Evolutionary conservation across 2,797 vertebrate genomes (phyloP).

Genomic region (Peromyscus nudipes): DNA sequence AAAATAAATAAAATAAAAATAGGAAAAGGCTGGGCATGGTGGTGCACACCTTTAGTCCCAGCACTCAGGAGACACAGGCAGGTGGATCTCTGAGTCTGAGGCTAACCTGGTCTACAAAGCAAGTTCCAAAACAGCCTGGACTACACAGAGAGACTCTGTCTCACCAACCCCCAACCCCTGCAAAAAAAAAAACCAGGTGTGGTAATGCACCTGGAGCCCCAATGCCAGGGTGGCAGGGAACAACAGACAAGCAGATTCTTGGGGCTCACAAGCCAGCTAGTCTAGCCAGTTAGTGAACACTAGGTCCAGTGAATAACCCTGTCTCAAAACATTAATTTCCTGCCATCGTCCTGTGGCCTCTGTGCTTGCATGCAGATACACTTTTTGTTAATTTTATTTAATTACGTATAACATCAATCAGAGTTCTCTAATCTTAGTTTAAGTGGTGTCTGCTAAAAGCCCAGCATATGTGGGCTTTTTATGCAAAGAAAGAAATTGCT

Average conservation of each 20-base stretch:
- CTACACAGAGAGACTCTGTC: not conserved
- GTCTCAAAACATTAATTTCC: not conserved
- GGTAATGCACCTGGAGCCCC: not conserved
- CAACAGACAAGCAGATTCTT: not conserved
- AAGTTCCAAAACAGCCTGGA: not conserved
- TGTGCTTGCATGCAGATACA: not conserved
- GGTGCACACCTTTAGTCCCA: not conserved
- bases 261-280: not conserved
- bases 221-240: not conserved
- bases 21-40: not conserved
- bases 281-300: not conserved
- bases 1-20: not conserved
- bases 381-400: slow-evolving; percentile 42
- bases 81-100: not conserved
- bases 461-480: slow-evolving; percentile 79
- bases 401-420: slow-evolving; percentile 47
- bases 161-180: not conserved
- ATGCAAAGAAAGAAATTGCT: slow-evolving; percentile 82
- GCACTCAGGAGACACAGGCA: not conserved
- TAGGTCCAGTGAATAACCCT: not conserved
- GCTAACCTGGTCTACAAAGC: not conserved
- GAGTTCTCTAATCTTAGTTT: slow-evolving; percentile 66
- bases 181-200: not conserved
- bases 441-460: slow-evolving; percentile 80
- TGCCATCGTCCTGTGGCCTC: not conserved